Conservation (phyloP, 2,888 invertebrate genomes). For the Leptopilina drosophilae region DNA sequence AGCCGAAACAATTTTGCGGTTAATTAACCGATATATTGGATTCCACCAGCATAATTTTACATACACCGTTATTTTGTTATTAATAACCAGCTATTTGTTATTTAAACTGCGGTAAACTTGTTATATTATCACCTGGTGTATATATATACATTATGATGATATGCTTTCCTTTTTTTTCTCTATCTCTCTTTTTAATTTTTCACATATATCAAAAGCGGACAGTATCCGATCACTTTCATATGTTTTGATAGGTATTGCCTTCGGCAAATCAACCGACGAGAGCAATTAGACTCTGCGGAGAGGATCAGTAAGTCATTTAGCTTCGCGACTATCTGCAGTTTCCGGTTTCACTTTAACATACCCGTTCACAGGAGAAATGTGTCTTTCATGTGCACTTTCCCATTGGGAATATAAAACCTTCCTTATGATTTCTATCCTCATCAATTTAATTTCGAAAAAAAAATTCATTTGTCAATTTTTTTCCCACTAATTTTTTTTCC, state of each 20-base stretch:
- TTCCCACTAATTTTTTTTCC: no score
- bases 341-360: slow-evolving; percentile 33
- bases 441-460: no score
- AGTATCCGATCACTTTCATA: slow-evolving; percentile 21
- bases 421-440: no score
- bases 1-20: not conserved
- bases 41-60: not conserved
- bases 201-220: not conserved
- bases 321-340: slow-evolving; percentile 9
- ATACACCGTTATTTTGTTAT: slow-evolving; percentile 8
- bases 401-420: not conserved
- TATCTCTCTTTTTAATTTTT: not conserved
- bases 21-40: not conserved
- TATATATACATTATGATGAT: no score
- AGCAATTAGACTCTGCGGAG: slow-evolving; percentile 21
- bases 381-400: slow-evolving; percentile 1
- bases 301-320: slow-evolving; percentile 17
- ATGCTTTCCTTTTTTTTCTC: no score
- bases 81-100: not conserved
- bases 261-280: not conserved
- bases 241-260: not conserved
- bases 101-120: not conserved
- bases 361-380: not conserved
- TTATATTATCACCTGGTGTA: not conserved
- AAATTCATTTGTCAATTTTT: no score